Percentiles rank a stretch among this genome's conserved stretches.
Evolutionary conservation across 2,888 invertebrate genomes (phyloP).

Genomic region (Cryptus viduatorius): DNA sequence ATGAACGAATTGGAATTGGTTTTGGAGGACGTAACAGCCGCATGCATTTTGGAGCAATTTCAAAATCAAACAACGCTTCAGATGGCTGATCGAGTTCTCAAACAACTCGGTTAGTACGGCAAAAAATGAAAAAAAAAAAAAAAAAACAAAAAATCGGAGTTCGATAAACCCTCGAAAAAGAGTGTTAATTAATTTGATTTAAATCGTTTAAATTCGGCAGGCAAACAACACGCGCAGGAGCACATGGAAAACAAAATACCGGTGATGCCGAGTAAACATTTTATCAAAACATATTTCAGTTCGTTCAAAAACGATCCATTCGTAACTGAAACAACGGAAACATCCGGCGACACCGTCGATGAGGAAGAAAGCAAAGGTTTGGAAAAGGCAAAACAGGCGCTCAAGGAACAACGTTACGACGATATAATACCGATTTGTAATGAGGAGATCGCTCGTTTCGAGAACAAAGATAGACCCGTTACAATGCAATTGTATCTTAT

Average conservation of each 20-base stretch:
- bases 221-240: slow-evolving; percentile 90
- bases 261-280: slow-evolving; percentile 93
- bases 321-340: slow-evolving; percentile 85
- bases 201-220: slow-evolving; percentile 72
- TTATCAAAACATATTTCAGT: slow-evolving; percentile 94
- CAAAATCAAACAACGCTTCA: slow-evolving; percentile 92
- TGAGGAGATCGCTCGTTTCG: slow-evolving; percentile 90
- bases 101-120: slow-evolving; percentile 89
- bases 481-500: slow-evolving; percentile 91
- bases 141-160: background rate
- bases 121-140: background rate
- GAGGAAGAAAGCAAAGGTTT: slow-evolving; percentile 87
- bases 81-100: slow-evolving; percentile 95
- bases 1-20: slow-evolving; percentile 92
- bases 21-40: slow-evolving; percentile 96
- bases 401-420: slow-evolving; percentile 91
- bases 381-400: slow-evolving; percentile 89
- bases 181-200: background rate
- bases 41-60: slow-evolving; percentile 96
- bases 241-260: slow-evolving; percentile 90
- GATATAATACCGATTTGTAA: slow-evolving; percentile 92
- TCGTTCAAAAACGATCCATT: slow-evolving; percentile 96
- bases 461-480: slow-evolving; percentile 84
- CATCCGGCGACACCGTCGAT: slow-evolving; percentile 53
- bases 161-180: background rate